phyloP scores from a whole-genome alignment of 2,113 vertebrate species.

The Natator depressus region DNA sequence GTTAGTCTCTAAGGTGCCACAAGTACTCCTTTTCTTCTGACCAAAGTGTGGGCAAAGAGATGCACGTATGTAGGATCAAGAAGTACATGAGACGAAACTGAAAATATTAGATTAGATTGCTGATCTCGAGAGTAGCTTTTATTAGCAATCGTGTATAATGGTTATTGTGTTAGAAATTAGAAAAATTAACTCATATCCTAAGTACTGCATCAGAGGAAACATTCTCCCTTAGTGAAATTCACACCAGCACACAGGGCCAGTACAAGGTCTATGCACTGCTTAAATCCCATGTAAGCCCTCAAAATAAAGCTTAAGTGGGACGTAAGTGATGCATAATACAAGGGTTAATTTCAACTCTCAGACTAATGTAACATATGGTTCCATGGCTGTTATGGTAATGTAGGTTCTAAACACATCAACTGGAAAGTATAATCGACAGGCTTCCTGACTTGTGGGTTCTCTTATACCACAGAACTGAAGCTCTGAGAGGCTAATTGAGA shows the following conservation, averaged over 20 bases:
- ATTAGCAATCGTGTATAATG: constrained; percentile 69
- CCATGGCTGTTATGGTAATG: neutral
- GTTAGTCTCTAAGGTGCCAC: no score
- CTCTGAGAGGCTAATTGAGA: neutral
- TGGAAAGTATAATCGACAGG: neutral
- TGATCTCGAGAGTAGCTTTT: constrained; percentile 65
- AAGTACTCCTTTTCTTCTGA: neutral
- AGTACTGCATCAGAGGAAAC: constrained; percentile 77
- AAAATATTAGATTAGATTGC: constrained; percentile 63
- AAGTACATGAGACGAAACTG: constrained; percentile 63
- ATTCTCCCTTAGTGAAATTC: constrained; percentile 71
- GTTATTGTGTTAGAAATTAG: constrained; percentile 75
- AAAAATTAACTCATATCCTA: constrained; percentile 73
- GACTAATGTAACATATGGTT: neutral
- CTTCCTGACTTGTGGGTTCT: constrained; percentile 3
- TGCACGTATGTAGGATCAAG: constrained; percentile 55
- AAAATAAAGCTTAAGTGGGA: constrained; percentile 18
- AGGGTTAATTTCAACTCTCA: neutral
- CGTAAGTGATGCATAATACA: constrained; percentile 6
- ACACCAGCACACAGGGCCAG: constrained; percentile 68
- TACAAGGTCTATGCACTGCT: constrained; percentile 39
- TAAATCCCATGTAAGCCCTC: constrained; percentile 64
- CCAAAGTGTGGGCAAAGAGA: constrained; percentile 31
- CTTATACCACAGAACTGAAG: constrained; percentile 2
- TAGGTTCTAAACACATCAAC: constrained; percentile 3